Conservation (phyloP, 2,113 vertebrate genomes). For the Cercocebus atys region DNA sequence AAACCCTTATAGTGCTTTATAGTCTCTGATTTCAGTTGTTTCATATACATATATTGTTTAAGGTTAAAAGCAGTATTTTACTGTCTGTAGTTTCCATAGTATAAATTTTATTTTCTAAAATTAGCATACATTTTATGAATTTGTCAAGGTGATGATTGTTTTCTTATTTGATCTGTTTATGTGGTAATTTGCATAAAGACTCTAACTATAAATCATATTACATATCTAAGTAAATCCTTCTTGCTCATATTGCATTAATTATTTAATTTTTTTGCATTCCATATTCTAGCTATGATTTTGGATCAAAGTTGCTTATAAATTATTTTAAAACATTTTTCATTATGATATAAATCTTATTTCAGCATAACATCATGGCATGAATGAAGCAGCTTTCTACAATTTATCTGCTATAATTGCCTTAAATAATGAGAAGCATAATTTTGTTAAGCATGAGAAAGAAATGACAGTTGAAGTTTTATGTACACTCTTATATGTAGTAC, state of each 20-base stretch:
- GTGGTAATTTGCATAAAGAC: background rate
- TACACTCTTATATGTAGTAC: background rate
- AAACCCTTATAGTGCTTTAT: background rate
- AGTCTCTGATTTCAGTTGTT: background rate
- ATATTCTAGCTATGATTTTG: background rate
- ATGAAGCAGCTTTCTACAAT: background rate
- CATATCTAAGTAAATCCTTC: background rate
- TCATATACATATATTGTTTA: background rate
- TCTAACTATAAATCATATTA: background rate
- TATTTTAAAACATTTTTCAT: background rate
- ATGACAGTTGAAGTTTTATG: background rate
- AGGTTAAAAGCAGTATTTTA: background rate
- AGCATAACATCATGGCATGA: background rate
- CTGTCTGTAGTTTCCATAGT: background rate
- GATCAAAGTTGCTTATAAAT: background rate
- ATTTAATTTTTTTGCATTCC: background rate
- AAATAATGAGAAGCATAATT: background rate
- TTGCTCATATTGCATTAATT: background rate
- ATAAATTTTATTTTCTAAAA: background rate
- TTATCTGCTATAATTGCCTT: background rate
- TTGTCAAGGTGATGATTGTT: background rate
- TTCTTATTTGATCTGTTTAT: background rate
- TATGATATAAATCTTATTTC: background rate
- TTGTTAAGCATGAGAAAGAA: background rate
- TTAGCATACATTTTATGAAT: background rate